A percentile compares a stretch with the other conserved stretches of the same genome.
phyloP scores from a whole-genome alignment of 2,113 vertebrate genomes.

The Chaetura pelagica region DNA sequence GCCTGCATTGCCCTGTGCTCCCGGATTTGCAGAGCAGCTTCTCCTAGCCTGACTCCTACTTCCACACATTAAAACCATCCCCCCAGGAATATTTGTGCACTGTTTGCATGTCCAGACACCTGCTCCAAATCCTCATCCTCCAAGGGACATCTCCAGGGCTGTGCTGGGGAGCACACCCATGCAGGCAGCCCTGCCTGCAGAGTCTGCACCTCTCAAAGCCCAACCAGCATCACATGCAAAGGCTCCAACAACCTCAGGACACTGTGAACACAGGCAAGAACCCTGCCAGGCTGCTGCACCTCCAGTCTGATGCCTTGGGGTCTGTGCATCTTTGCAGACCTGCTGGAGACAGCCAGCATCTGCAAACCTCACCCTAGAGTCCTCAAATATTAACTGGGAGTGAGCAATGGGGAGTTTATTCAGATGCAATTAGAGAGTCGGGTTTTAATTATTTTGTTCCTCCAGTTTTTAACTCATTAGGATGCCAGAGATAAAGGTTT shows the following conservation, averaged over 20 bases:
- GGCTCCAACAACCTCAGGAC: rapidly evolving
- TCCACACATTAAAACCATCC: not conserved
- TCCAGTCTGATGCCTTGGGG: not conserved
- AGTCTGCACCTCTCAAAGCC: not conserved
- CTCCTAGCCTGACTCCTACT: not conserved
- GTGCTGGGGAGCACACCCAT: rapidly evolving
- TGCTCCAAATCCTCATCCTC: not conserved
- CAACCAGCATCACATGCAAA: not conserved
- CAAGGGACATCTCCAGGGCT: not conserved
- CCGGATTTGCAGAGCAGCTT: not conserved
- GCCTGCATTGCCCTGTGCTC: not conserved
- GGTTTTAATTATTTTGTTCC: rapidly evolving
- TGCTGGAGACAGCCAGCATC: not conserved
- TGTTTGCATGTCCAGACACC: not conserved
- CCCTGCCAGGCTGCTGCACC: not conserved
- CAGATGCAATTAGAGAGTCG: not conserved
- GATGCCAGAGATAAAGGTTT: not conserved
- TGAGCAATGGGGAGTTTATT: not conserved
- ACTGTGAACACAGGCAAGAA: rapidly evolving
- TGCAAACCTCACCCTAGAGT: not conserved
- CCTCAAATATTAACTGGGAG: not conserved
- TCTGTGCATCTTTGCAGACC: not conserved
- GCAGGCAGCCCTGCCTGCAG: not conserved
- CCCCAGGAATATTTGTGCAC: not conserved
- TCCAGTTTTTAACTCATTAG: not conserved